Evolutionary conservation across 2,113 vertebrate species (phyloP), one percentile per base, ranked within the genome.

Genomic region (Tor tambroides): DNA sequence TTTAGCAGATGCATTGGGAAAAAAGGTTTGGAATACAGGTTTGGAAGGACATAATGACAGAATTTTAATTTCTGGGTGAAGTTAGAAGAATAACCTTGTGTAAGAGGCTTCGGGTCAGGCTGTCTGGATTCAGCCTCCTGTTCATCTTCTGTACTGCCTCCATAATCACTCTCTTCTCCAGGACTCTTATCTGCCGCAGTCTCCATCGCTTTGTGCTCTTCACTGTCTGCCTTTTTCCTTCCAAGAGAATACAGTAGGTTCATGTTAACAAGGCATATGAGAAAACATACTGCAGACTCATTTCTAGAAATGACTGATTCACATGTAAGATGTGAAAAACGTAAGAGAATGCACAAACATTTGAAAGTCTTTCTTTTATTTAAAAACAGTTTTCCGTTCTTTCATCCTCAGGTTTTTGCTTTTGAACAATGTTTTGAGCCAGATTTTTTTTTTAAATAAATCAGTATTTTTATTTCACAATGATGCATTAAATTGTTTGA

Each of bases 111-210:
- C 0, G 3, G 86, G 2, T 26, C 72, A 26, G 28, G 87, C 15
- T 51, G 28, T 72, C 11, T 87, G 8, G 2, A 63, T 4, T 90
- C 89, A 30, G 86, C 86, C 4, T 69, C 54, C 30, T 91, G 91
- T 5, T 94, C 94, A n/a, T 95, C 94, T 43, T 95, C 94, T 10
- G 94, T 95, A 32, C 93, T 94, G 1, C 91, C 92, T 63, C 87
- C 93, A 61, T 95, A 95, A 38, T 93, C 92, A 26, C 92, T 92
- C 35, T 90, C 91, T 63, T 89, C 90, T 17, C 46, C 83, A 28
- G 28, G 26, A 46, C 77, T 67, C 19, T 79, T 28, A 5, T n/a
- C 69, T 81, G 56, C 19, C 35, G 8, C n/a, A 5, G 54, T 28
- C 67, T 74, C 85, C 76, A 49, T 71, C 28, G 41, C 1, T 35